Evolutionary conservation across 2,797 vertebrate genomes (phyloP).

Genomic region (Hoplostethus atlanticus): DNA sequence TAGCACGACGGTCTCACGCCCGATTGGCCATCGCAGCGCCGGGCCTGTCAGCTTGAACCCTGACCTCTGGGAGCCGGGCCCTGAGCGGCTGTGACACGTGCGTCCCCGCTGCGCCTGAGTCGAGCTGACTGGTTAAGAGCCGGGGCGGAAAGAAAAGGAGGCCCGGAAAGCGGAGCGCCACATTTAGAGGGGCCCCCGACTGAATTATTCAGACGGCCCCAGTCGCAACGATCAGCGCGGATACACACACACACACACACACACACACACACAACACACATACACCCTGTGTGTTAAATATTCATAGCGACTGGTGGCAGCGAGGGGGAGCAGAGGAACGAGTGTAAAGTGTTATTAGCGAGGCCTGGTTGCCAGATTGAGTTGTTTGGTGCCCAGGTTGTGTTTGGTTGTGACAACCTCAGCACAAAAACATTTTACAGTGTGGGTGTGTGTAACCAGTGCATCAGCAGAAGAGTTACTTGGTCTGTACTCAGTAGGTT

Average conservation of each 20-base stretch:
- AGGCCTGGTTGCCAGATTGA: slow-evolving; percentile 69
- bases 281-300: slow-evolving; percentile 70
- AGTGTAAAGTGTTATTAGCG: slow-evolving; percentile 61
- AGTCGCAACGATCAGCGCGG: slow-evolving; percentile 75
- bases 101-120: slow-evolving; percentile 75
- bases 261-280: slow-evolving; percentile 15
- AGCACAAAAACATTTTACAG: slow-evolving; percentile 57
- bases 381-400: slow-evolving; percentile 60
- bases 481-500: neutral
- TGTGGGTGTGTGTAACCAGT: neutral
- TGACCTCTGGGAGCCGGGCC: slow-evolving; percentile 76
- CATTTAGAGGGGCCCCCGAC: slow-evolving; percentile 77
- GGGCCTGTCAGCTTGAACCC: slow-evolving; percentile 79
- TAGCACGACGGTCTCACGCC: slow-evolving; percentile 67
- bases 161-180: slow-evolving; percentile 62
- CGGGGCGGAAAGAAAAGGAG: slow-evolving; percentile 62
- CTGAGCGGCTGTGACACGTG: slow-evolving; percentile 80
- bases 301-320: slow-evolving; percentile 71
- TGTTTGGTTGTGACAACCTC: slow-evolving; percentile 59
- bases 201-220: slow-evolving; percentile 85
- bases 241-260: slow-evolving; percentile 54
- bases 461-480: neutral
- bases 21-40: slow-evolving; percentile 63
- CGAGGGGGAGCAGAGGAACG: slow-evolving; percentile 31
- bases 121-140: slow-evolving; percentile 86